Evolutionary conservation across 2,888 invertebrate genomes (phyloP).

Genomic region (Hedya salicella): DNA sequence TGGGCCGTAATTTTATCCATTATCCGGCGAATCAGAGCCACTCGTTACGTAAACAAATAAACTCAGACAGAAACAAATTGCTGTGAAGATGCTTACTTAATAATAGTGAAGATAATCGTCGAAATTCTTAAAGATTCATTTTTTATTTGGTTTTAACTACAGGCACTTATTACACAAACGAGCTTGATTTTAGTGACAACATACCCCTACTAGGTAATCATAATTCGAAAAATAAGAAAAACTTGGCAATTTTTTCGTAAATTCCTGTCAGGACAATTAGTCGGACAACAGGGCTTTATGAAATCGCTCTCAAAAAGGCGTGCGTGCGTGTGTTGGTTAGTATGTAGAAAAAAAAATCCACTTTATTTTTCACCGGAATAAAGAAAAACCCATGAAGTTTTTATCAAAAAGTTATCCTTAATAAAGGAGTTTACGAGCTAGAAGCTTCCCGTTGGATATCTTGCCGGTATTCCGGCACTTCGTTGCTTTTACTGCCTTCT

Average conservation of each 20-base stretch:
- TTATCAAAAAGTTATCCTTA: too few species aligned
- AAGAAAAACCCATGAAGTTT: background rate
- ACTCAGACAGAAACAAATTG: constrained; percentile 6
- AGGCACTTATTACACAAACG: background rate
- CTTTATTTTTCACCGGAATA: too few species aligned
- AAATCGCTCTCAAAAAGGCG: too few species aligned
- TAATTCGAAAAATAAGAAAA: too few species aligned
- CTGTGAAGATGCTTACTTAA: background rate
- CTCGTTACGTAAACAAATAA: constrained; percentile 32
- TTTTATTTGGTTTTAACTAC: too few species aligned
- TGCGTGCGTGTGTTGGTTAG: too few species aligned
- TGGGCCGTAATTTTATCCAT: constrained; percentile 3
- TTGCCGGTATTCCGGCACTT: background rate
- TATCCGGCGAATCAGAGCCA: constrained; percentile 24
- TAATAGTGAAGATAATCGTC: background rate
- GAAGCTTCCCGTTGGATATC: background rate
- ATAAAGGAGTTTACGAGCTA: background rate
- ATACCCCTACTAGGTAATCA: too few species aligned
- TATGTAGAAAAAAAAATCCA: too few species aligned
- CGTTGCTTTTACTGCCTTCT: background rate
- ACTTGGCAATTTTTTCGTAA: too few species aligned
- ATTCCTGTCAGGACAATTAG: too few species aligned
- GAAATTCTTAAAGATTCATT: background rate
- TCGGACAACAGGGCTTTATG: too few species aligned
- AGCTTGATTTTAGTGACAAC: too few species aligned